A percentile compares a stretch with the other conserved stretches of the same genome.
Evolutionary conservation across 2,888 invertebrate species (phyloP).

Genomic region (Philhelius pedissequus): DNA sequence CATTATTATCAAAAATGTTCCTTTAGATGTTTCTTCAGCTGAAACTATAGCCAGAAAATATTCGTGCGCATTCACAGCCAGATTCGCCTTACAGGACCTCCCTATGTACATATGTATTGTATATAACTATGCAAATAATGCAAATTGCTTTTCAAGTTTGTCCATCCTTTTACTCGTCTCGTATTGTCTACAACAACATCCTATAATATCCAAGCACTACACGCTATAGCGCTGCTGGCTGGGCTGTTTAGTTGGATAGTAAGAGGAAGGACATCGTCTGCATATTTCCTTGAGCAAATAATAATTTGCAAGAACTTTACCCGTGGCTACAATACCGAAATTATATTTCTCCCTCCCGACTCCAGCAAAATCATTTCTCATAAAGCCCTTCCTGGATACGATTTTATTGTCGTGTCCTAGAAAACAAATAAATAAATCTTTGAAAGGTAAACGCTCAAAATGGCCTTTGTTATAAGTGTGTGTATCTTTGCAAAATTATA

Average conservation of each 20-base stretch:
- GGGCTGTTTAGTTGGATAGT: not conserved
- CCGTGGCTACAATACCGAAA: conserved; percentile 61
- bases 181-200: not conserved
- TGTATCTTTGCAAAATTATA: conserved; percentile 51
- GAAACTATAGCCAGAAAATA: conserved; percentile 11
- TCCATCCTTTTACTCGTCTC: conserved; percentile 36
- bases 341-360: conserved; percentile 11
- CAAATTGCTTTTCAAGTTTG: conserved; percentile 68
- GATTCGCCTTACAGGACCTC: conserved; percentile 50
- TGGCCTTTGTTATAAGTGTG: conserved; percentile 38
- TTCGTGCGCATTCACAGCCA: conserved; percentile 50
- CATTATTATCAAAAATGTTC: not conserved
- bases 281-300: conserved; percentile 65
- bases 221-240: not conserved
- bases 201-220: too few species aligned
- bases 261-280: conserved; percentile 67
- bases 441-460: conserved; percentile 54
- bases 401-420: conserved; percentile 44
- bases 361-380: not conserved
- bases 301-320: conserved; percentile 66
- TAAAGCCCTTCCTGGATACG: not conserved
- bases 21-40: not conserved
- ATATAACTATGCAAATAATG: conserved; percentile 64
- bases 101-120: not conserved
- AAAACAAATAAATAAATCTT: conserved; percentile 64